Evolutionary conservation across 1,140 invertebrate genomes (phyloP).

Genomic region (Drosophila nannoptera): DNA sequence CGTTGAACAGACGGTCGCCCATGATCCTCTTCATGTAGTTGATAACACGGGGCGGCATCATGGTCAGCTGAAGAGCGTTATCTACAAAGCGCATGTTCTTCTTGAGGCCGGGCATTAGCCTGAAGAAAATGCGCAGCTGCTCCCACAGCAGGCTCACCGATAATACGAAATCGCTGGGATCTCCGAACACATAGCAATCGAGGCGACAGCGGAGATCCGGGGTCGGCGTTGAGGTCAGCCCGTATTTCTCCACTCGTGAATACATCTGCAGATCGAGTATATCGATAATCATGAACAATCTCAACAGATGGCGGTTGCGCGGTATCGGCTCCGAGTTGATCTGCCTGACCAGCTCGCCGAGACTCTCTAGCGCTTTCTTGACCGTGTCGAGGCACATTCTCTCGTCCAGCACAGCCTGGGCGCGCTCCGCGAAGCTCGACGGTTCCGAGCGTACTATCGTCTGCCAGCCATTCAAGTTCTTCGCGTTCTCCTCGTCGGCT

Average conservation of each 20-base stretch:
- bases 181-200: constrained; percentile 30
- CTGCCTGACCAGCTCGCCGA: background rate
- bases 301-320: background rate
- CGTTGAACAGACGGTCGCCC: background rate
- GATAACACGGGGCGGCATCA: background rate
- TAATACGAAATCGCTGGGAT: constrained; percentile 23
- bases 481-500: too few species aligned
- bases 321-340: constrained; percentile 12
- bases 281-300: constrained; percentile 26
- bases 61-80: constrained; percentile 19
- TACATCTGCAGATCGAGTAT: constrained; percentile 20
- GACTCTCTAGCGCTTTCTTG: constrained; percentile 4
- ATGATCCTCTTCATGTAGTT: background rate
- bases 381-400: background rate
- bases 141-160: constrained; percentile 3
- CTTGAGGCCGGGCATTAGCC: background rate
- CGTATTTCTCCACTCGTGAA: background rate
- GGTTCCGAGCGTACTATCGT: too few species aligned
- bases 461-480: too few species aligned
- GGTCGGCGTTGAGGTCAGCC: background rate
- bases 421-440: background rate
- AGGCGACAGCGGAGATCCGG: constrained; percentile 8
- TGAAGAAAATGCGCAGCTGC: background rate
- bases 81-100: constrained; percentile 10
- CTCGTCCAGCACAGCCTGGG: background rate